A percentile compares a stretch with the other conserved stretches of the same genome.
Conservation (phyloP, 2,113 vertebrate genomes). For the Pituophis catenifer region DNA sequence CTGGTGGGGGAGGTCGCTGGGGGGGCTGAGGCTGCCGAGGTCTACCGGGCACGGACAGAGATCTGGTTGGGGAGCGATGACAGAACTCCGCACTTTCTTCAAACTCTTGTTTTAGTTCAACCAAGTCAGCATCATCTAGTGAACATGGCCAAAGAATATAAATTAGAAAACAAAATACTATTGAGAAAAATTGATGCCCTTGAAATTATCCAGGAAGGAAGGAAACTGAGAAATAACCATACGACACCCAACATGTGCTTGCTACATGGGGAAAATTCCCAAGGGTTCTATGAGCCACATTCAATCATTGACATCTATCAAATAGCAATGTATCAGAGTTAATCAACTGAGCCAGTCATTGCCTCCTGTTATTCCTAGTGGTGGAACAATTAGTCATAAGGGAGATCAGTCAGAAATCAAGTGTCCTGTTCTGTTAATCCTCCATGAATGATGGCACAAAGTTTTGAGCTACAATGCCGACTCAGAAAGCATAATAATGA, state of each 20-base stretch:
- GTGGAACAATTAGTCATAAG: background rate
- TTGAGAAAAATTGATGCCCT: rapidly evolving
- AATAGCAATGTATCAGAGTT: background rate
- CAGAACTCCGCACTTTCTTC: constrained; percentile 51
- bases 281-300: background rate
- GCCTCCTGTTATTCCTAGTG: background rate
- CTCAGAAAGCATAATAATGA: background rate
- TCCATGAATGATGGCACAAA: background rate
- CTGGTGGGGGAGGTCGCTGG: constrained; percentile 77
- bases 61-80: constrained; percentile 68
- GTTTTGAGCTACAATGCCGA: background rate
- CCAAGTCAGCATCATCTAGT: constrained; percentile 68
- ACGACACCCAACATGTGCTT: background rate
- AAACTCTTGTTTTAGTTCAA: constrained; percentile 61
- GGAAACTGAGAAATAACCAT: background rate
- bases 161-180: background rate
- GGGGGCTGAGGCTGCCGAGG: constrained; percentile 70
- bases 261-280: background rate
- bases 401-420: background rate
- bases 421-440: background rate
- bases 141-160: background rate
- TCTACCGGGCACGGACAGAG: constrained; percentile 73
- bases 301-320: background rate
- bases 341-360: background rate
- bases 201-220: background rate